Conservation (phyloP, 2,113 vertebrate genomes). For the Hirundichthys speculiger region DNA sequence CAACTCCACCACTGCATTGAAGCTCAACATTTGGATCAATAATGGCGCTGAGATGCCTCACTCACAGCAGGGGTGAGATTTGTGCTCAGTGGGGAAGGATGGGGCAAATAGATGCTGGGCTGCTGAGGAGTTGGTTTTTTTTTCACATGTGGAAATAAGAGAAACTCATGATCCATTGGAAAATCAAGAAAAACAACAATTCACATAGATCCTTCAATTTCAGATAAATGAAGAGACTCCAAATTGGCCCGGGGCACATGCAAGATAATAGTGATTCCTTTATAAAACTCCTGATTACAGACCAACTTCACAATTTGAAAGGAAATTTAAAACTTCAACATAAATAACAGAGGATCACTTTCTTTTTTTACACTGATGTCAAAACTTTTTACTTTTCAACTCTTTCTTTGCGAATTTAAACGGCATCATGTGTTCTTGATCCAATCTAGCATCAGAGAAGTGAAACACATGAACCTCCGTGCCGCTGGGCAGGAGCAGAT, state of each 20-base stretch:
- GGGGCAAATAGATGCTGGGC: not conserved
- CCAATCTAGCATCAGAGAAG: conserved; percentile 8
- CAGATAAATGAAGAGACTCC: conserved; percentile 11
- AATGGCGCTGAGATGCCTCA: conserved; percentile 42
- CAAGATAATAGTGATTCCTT: conserved; percentile 7
- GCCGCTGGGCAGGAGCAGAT: no score
- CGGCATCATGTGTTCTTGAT: conserved; percentile 7
- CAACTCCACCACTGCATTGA: conserved; percentile 35
- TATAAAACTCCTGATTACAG: not conserved
- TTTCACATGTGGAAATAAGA: no score
- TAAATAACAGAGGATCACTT: conserved; percentile 3
- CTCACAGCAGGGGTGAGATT: conserved; percentile 47
- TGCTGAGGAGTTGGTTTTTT: not conserved
- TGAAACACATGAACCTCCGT: conserved; percentile 2
- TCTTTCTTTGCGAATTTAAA: not conserved
- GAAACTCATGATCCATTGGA: no score
- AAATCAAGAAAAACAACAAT: no score
- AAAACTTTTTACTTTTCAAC: not conserved
- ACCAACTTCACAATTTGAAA: conserved; percentile 13
- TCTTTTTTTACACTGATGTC: not conserved
- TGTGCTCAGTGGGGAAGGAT: conserved; percentile 44
- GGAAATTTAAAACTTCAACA: conserved; percentile 8
- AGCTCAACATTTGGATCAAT: conserved; percentile 54
- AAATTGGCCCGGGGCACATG: not conserved
- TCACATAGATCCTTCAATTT: no score